Conservation (phyloP, 2,113 vertebrate genomes). For the Tylochromis polylepis region DNA sequence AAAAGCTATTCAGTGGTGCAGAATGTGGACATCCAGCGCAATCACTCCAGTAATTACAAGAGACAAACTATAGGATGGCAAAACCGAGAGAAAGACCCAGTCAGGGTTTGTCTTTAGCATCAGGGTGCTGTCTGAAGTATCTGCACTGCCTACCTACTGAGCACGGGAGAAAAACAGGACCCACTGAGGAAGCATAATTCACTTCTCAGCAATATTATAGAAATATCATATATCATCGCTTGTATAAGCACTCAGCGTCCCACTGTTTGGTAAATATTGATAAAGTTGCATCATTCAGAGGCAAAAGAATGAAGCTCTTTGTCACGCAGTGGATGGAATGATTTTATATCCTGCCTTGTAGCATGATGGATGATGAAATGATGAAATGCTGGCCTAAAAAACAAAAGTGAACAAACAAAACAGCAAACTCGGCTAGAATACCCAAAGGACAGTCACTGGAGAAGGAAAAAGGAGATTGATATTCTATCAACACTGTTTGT, state of each 20-base stretch:
- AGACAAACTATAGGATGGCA: not conserved
- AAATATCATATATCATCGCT: constrained; percentile 41
- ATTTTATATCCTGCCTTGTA: constrained; percentile 31
- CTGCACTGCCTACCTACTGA: constrained; percentile 23
- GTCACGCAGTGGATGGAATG: constrained; percentile 37
- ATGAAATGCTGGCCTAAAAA: constrained; percentile 59
- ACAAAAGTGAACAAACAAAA: constrained; percentile 57
- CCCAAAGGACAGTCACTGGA: constrained; percentile 46
- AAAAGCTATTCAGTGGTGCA: constrained; percentile 35
- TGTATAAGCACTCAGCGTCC: constrained; percentile 9
- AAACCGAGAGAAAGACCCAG: not conserved
- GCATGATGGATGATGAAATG: constrained; percentile 62
- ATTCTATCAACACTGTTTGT: constrained; percentile 64
- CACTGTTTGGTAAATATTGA: constrained; percentile 54
- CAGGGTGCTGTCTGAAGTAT: not conserved
- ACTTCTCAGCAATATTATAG: constrained; percentile 39
- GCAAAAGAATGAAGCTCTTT: constrained; percentile 40
- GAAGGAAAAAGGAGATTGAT: constrained; percentile 59
- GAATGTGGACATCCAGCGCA: constrained; percentile 10
- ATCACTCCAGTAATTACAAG: constrained; percentile 28
- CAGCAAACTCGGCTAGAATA: constrained; percentile 48
- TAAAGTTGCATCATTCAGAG: constrained; percentile 51
- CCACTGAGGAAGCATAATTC: constrained; percentile 5
- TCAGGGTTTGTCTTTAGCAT: not conserved
- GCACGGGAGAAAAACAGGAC: not conserved